Base-by-base conservation (phyloP, 2,113 vertebrate species). In the Gymnarchus niloticus region DNA sequence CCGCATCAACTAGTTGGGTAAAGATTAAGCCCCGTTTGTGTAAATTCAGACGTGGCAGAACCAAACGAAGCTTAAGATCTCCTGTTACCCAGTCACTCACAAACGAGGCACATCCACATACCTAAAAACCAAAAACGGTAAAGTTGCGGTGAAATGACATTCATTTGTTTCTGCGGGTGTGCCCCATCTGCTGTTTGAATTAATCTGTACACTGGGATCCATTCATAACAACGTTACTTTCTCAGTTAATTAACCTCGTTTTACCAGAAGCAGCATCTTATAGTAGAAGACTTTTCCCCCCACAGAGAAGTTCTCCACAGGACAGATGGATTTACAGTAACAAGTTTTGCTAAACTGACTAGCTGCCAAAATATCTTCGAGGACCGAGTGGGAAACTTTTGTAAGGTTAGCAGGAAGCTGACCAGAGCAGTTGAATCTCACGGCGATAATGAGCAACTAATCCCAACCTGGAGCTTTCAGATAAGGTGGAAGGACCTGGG, bases 251-350 rank as follows among this genome's bases (percentile, higher is more conserved):
- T 76, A 9, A 14, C 46, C 44, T 46, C 10, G 37, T 44, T 76
- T 44, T 54, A 10, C 69, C 21, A 17, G 33, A 46, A 7, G 19
- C 57, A 2, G 2, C 57, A n/a, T 61, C 37, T 81, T n/a, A 52
- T 48, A 81, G 78, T n/a, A 49, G 78, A 33, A 51, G 23, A 12
- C n/a, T 49, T 51, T 28, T 28, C n/a, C 28, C 25, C 25, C 2
- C 41, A 33, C 49, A 52, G 48, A 54, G 49, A 52, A 54, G n/a
- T 25, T 9, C 9, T 17, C 49, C 4, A 54, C 49, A 37, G 46
- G 48, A 81, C 49, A 33, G 80, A 51, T 33, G n/a, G 48, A 81
- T 81, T 81, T 81, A 52, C 80, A 54, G 49, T 48, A 52, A 48
- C n/a, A 81, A 8, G 48, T 52, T 28, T n/a, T 10, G 25, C 19